Evolutionary conservation across 2,113 vertebrate genomes (phyloP).

Genomic region (Trachemys scripta): DNA sequence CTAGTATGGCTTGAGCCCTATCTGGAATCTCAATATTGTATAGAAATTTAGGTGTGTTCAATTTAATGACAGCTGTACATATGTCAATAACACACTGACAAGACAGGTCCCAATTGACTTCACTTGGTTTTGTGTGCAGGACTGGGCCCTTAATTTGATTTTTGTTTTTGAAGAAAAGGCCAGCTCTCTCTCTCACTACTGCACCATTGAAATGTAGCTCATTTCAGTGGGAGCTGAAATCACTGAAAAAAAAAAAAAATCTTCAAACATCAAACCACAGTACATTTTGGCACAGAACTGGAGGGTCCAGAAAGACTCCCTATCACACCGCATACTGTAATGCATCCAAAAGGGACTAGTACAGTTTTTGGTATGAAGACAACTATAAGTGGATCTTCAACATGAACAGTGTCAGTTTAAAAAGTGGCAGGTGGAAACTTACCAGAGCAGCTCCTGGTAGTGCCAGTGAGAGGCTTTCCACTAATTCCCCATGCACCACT

Average conservation of each 20-base stretch:
- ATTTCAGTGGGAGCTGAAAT: not conserved
- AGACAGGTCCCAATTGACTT: not conserved
- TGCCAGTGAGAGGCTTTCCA: not conserved
- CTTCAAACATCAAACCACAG: not conserved
- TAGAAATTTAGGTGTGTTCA: not conserved
- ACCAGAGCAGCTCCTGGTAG: not conserved
- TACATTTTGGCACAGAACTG: not conserved
- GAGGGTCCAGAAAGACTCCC: not conserved
- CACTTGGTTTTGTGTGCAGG: accelerated
- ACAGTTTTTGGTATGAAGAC: accelerated
- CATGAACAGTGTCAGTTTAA: not conserved
- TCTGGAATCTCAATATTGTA: not conserved
- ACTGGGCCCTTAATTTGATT: not conserved
- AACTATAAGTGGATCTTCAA: not conserved
- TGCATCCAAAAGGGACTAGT: not conserved
- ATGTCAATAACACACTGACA: not conserved
- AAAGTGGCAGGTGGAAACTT: not conserved
- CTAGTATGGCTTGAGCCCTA: not conserved
- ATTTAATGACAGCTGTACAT: not conserved
- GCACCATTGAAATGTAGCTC: not conserved
- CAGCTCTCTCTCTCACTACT: not conserved
- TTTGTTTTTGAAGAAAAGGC: not conserved
- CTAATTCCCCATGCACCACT: conserved; percentile 44
- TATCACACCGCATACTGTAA: not conserved
- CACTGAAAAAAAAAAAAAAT: not conserved